These are phyloP conservation scores for Panthera leo DNA, from an alignment of 2,113 vertebrate genomes.

Conservation along the genomic window DNA sequence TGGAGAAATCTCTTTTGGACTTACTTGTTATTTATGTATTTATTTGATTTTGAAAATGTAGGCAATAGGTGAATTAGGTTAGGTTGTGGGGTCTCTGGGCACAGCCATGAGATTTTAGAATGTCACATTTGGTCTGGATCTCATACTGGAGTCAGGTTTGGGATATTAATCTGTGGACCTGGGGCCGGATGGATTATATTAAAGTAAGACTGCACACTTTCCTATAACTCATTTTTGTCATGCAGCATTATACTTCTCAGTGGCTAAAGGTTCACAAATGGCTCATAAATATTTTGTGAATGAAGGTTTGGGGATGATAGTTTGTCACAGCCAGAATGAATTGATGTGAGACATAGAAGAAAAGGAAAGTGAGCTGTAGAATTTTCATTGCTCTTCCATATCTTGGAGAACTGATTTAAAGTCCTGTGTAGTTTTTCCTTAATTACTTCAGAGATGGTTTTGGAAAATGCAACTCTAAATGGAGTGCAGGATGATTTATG, in stretches of 20 bases:
- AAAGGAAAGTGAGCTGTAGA: background rate
- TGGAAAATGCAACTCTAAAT: constrained; percentile 68
- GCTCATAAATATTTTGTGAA: constrained; percentile 79
- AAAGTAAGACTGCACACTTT: constrained; percentile 64
- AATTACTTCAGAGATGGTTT: constrained; percentile 72
- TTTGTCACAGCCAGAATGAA: constrained; percentile 59
- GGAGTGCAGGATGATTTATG: constrained; percentile 66
- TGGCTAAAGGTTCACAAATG: constrained; percentile 72
- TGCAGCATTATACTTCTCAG: constrained; percentile 61
- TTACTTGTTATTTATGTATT: constrained; percentile 73
- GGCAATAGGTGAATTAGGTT: constrained; percentile 61
- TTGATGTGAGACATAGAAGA: constrained; percentile 12
- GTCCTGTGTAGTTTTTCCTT: constrained; percentile 45
- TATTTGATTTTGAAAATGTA: constrained; percentile 71
- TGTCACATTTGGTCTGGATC: constrained; percentile 57
- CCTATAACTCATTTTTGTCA: constrained; percentile 73
- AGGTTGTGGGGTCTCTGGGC: constrained; percentile 45
- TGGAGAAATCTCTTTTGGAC: constrained; percentile 64
- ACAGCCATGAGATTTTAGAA: constrained; percentile 16
- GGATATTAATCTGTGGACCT: constrained; percentile 66
- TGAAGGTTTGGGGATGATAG: constrained; percentile 62
- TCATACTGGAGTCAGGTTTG: constrained; percentile 40
- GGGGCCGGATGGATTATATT: constrained; percentile 67
- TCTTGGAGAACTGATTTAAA: constrained; percentile 65
- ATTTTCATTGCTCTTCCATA: background rate